Percentiles rank a stretch among this genome's conserved stretches.
These are phyloP conservation scores for Strigops habroptila DNA, from an alignment of 2,113 vertebrate genomes.

Conservation along the genomic window DNA sequence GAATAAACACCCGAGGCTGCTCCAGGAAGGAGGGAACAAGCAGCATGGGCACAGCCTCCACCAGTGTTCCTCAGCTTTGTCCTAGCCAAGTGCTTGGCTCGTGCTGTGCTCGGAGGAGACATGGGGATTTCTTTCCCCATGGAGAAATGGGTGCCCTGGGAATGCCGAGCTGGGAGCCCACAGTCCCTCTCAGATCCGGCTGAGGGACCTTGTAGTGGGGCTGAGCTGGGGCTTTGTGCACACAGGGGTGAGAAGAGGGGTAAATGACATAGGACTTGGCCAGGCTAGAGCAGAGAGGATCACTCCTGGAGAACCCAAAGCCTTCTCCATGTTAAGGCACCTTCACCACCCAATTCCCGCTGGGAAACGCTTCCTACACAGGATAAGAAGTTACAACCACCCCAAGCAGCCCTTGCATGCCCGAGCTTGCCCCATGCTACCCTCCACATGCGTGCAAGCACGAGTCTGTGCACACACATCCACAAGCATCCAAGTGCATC, in stretches of 20 bases:
- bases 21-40: neutral
- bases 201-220: fast-evolving
- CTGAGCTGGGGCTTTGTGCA: fast-evolving
- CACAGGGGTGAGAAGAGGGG: fast-evolving
- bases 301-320: neutral
- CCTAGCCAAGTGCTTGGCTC: neutral
- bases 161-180: neutral
- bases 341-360: fast-evolving
- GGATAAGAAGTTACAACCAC: neutral
- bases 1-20: neutral
- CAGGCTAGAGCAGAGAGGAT: fast-evolving
- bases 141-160: fast-evolving
- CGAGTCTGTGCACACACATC: fast-evolving
- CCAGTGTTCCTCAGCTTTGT: neutral
- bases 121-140: fast-evolving
- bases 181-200: fast-evolving
- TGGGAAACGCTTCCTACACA: neutral
- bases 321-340: fast-evolving
- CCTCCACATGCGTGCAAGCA: fast-evolving
- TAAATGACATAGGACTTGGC: fast-evolving
- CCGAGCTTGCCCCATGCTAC: fast-evolving
- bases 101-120: fast-evolving
- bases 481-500: fast-evolving
- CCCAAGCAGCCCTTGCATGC: fast-evolving
- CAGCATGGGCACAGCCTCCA: fast-evolving